Base-by-base conservation (phyloP, 1,140 invertebrate species). In the Halesus radiatus region DNA sequence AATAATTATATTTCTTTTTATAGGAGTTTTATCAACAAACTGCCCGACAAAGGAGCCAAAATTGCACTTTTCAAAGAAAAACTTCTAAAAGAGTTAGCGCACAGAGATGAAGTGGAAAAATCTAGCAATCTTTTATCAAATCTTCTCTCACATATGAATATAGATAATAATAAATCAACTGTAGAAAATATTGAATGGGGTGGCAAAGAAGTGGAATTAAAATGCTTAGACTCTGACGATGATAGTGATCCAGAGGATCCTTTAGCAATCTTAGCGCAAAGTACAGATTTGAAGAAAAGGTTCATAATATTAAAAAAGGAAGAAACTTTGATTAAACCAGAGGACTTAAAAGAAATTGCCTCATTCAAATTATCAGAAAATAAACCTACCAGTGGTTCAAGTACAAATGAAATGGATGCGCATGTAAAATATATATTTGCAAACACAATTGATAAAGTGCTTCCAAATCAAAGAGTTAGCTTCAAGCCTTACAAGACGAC, bases 11-110 rank as follows among this genome's bases (percentile, higher is more conserved):
- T 56, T 56, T 60, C 73, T 66, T 64, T 74, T 81, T 79, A 45
- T 74, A 89, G 88, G 76, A 22, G 79, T 23, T 90, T 90, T 80
- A 86, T 89, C 64, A 88, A 84, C 5, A 92, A 90, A 83, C 85
- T 95, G 77, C 89, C 92, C 0, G 94, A 95, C 81, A 94, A 93
- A 86, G 94, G 94, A 8, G 88, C 90, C 66, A 94, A 92, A 85
- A 92, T 95, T 52, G 86, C 88, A 80, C 84, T 86, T 20, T 91
- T 93, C 26, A 86, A 90, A 62, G 86, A 91, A 5, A 92, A 91
- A 83, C 84, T 95, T 77, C 66, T 89, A 6, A 85, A 85, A 20
- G 92, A 93, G 87, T 84, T 95, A 18, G 84, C 90, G 53, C 84
- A 86, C 29, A 91, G 90, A 58, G 85, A 92, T 84, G 88, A 93